Percentiles rank a stretch among this genome's conserved stretches.
These are phyloP conservation scores for Eciton burchellii DNA, from an alignment of 1,140 invertebrate genomes.

Conservation along the genomic window DNA sequence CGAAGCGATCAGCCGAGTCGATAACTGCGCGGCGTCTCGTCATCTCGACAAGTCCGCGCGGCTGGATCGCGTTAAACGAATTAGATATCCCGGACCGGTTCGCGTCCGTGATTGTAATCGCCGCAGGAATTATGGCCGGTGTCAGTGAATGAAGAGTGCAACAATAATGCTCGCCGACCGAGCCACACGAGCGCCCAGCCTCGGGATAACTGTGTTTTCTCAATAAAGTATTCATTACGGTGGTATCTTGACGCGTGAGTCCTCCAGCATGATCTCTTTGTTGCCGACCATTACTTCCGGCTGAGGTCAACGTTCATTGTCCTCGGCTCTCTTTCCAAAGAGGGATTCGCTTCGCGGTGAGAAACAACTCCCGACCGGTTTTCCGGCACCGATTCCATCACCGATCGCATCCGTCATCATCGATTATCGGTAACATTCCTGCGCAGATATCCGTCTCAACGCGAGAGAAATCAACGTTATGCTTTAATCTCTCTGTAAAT, in stretches of 20 bases:
- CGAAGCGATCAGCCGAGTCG: not conserved
- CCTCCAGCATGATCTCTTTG: constrained; percentile 39
- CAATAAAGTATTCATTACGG: constrained; percentile 50
- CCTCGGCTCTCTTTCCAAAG: constrained; percentile 34
- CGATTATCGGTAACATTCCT: constrained; percentile 33
- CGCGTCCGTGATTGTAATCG: constrained; percentile 24
- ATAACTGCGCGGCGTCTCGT: not conserved
- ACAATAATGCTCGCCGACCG: not conserved
- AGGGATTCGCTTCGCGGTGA: constrained; percentile 41
- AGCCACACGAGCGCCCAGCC: not conserved
- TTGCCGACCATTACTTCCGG: constrained; percentile 61
- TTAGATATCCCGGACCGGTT: constrained; percentile 17
- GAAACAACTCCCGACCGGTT: constrained; percentile 58
- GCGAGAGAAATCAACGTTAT: not conserved
- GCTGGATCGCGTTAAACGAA: not conserved
- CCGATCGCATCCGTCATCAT: constrained; percentile 14
- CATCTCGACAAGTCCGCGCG: not conserved
- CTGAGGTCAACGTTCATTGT: constrained; percentile 57
- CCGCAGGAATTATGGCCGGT: constrained; percentile 14
- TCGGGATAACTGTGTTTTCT: not conserved
- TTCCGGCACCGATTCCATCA: constrained; percentile 43
- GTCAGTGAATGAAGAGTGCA: constrained; percentile 12
- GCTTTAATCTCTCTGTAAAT: not conserved
- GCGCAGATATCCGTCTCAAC: not conserved
- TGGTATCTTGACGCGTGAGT: constrained; percentile 39